Percentiles rank a stretch among this genome's conserved stretches.
Conservation (phyloP, 2,888 invertebrate genomes). For the Cataglyphis altisquamis region DNA sequence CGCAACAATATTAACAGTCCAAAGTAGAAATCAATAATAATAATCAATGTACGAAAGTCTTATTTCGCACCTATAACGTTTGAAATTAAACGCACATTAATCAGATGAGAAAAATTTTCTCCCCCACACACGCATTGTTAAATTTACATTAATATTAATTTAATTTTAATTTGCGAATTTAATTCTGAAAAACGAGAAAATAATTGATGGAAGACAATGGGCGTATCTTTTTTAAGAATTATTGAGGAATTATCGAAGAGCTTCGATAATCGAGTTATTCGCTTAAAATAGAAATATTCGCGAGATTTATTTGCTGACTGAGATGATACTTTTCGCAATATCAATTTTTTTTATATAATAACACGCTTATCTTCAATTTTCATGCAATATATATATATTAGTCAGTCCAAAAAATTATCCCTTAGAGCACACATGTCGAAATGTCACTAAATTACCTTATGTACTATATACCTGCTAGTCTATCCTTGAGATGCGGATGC, state of each 20-base stretch:
- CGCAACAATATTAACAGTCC: conserved; percentile 60
- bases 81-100: neutral
- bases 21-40: conserved; percentile 1
- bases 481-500: conserved; percentile 85
- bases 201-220: neutral
- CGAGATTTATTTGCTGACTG: neutral
- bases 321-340: neutral
- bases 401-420: neutral
- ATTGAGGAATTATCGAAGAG: neutral
- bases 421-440: neutral
- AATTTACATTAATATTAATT: conserved; percentile 5
- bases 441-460: neutral
- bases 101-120: conserved; percentile 7
- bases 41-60: conserved; percentile 15
- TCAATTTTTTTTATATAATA: neutral
- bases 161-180: neutral
- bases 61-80: neutral
- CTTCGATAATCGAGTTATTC: neutral
- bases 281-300: neutral
- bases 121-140: neutral
- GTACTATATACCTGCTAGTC: conserved; percentile 81
- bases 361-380: neutral
- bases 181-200: conserved; percentile 16
- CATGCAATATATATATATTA: neutral
- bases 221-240: neutral